A percentile compares a stretch with the other conserved stretches of the same genome.
Conservation (phyloP, 2,888 invertebrate genomes). For the Agonopterix subpropinquella region DNA sequence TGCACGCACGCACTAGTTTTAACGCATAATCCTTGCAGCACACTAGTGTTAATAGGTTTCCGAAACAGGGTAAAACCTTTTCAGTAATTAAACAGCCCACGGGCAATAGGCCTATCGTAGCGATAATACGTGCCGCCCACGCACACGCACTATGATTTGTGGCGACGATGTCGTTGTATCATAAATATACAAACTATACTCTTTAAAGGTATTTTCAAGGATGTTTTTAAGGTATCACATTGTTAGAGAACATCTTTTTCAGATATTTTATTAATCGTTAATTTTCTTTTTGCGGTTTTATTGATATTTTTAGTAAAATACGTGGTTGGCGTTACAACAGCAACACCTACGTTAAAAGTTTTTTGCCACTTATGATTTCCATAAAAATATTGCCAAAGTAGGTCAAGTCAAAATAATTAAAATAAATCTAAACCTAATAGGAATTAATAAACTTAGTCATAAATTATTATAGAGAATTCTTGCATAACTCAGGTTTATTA, state of each 20-base stretch:
- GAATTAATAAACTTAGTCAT: background rate
- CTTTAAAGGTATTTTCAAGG: slow-evolving; percentile 2
- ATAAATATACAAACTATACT: slow-evolving; percentile 11
- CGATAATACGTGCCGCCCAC: slow-evolving; percentile 21
- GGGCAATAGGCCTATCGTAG: too few relatives aligned
- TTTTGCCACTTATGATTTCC: too few relatives aligned
- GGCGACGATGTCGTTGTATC: slow-evolving; percentile 10
- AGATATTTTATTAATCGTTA: slow-evolving; percentile 3
- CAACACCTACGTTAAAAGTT: too few relatives aligned
- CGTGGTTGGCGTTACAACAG: too few relatives aligned
- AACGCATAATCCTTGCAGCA: too few relatives aligned
- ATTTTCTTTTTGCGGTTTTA: slow-evolving; percentile 1
- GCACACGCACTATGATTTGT: slow-evolving; percentile 17
- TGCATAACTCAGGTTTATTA: slow-evolving; percentile 1
- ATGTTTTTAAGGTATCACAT: background rate
- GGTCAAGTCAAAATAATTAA: too few relatives aligned
- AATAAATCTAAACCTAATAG: background rate
- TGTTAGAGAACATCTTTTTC: background rate
- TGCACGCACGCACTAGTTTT: too few relatives aligned
- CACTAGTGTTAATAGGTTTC: too few relatives aligned
- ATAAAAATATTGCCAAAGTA: too few relatives aligned
- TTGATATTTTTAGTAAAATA: background rate
- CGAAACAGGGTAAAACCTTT: too few relatives aligned
- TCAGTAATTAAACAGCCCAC: too few relatives aligned
- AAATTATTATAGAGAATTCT: background rate